Evolutionary conservation across 30 jellyfish, hydroid and myxozoan genomes (phyloP).

Genomic region (Hydractinia symbiolongicarpus): DNA sequence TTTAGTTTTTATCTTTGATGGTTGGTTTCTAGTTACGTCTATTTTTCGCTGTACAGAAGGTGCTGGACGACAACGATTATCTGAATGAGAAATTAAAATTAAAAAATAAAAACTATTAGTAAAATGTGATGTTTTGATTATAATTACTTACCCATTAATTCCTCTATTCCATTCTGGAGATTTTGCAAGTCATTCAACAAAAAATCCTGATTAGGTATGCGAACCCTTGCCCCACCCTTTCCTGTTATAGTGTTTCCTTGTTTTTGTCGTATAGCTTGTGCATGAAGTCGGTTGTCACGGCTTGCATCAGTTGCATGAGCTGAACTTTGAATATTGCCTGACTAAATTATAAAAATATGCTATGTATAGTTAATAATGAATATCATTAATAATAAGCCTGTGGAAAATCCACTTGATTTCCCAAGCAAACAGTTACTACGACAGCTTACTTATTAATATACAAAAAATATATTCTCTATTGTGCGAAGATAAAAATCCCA

Average conservation of each 20-base stretch:
- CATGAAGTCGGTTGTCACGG: constrained; percentile 42
- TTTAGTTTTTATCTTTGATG: constrained; percentile 5
- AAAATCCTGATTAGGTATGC: constrained; percentile 22
- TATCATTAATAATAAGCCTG: no score
- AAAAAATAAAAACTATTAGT: not conserved
- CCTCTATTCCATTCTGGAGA: constrained; percentile 16
- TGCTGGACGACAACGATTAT: constrained; percentile 68
- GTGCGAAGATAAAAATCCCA: not conserved
- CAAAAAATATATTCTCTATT: not conserved
- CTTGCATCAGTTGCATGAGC: constrained; percentile 22
- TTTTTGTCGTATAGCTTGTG: constrained; percentile 24
- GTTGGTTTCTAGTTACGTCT: constrained; percentile 65
- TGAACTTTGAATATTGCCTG: not conserved
- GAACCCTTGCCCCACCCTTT: constrained; percentile 38
- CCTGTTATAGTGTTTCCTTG: constrained; percentile 22
- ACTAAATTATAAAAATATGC: not conserved
- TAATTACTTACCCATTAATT: constrained; percentile 9
- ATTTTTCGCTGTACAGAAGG: constrained; percentile 58
- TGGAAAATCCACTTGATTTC: no score
- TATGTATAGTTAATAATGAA: no score
- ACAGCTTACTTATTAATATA: not conserved
- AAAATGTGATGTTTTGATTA: not conserved
- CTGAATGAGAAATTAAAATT: constrained; percentile 17
- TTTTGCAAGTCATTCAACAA: constrained; percentile 5
- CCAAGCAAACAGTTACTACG: no score